These are phyloP conservation scores for Drosophila nigrodunni DNA, from an alignment of 1,140 invertebrate species.

Conservation along the genomic window DNA sequence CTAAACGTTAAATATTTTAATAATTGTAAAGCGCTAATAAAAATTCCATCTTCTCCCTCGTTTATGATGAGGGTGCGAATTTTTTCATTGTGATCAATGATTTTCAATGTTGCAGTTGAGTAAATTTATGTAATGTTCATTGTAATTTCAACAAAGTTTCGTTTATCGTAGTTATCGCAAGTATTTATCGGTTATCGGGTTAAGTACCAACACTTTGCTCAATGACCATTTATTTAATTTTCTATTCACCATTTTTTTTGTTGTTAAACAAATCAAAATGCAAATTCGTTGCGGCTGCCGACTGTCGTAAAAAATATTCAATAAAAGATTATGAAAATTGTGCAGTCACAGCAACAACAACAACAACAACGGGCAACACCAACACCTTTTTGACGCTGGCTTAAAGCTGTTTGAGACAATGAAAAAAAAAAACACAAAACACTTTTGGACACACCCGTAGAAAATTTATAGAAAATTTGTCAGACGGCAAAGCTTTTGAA, in stretches of 20 bases:
- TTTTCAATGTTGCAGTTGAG: conserved; percentile 22
- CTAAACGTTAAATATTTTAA: conserved; percentile 13
- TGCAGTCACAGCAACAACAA: conserved; percentile 49
- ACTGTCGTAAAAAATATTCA: conserved; percentile 61
- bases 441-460: conserved; percentile 48
- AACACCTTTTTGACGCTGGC: conserved; percentile 37
- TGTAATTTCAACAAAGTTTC: conserved; percentile 14
- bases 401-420: conserved; percentile 2
- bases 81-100: conserved; percentile 1
- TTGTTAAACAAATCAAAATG: conserved; percentile 60
- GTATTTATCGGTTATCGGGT: conserved; percentile 57
- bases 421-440: conserved; percentile 19
- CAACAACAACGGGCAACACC: conserved; percentile 18
- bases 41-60: conserved; percentile 1
- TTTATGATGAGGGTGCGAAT: conserved; percentile 11
- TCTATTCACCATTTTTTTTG: conserved; percentile 42
- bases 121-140: conserved; percentile 1
- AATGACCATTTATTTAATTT: conserved; percentile 61
- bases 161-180: conserved; percentile 6
- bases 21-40: conserved; percentile 37
- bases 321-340: conserved; percentile 78
- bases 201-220: conserved; percentile 65
- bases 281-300: conserved; percentile 74
- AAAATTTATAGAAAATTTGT: conserved; percentile 55
- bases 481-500: conserved; percentile 43